phyloP scores from a whole-genome alignment of 2,797 vertebrate species.

The Centroberyx gerrardi region DNA sequence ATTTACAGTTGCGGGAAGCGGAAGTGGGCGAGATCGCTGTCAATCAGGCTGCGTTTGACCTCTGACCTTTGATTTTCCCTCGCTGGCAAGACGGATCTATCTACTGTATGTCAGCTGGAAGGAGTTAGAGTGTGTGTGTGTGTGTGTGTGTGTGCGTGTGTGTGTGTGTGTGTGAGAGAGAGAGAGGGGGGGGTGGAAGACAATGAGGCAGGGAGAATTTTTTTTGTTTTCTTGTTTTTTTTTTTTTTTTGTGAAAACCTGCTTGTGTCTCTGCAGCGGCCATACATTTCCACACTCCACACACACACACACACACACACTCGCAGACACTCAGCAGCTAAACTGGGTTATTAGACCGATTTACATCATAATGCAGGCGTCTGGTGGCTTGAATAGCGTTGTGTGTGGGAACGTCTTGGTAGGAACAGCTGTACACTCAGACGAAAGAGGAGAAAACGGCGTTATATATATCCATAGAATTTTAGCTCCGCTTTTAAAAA shows the following conservation, averaged over 20 bases:
- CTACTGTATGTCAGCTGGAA: conserved; percentile 18
- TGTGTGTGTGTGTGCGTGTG: conserved; percentile 14
- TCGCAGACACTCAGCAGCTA: conserved; percentile 77
- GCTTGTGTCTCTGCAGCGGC: conserved; percentile 30
- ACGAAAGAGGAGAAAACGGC: conserved; percentile 60
- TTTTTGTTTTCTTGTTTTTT: not conserved
- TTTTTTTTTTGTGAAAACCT: conserved; percentile 18
- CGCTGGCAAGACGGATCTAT: not conserved
- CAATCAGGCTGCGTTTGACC: conserved; percentile 54
- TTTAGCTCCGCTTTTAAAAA: no score
- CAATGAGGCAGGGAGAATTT: no score
- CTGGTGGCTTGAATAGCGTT: conserved; percentile 77
- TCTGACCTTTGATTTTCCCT: conserved; percentile 41
- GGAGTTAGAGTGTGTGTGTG: conserved; percentile 12
- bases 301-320: conserved; percentile 49
- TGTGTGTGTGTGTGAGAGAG: not conserved
- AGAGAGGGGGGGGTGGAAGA: no score
- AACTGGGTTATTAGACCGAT: conserved; percentile 88
- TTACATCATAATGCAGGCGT: conserved; percentile 87
- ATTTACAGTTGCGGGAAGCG: not conserved
- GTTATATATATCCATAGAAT: conserved; percentile 64
- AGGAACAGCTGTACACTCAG: conserved; percentile 81
- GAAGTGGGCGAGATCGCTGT: conserved; percentile 5
- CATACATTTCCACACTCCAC: conserved; percentile 48
- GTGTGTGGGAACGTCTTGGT: conserved; percentile 83